Evolutionary conservation across 2,888 invertebrate species (phyloP), one percentile per base, ranked within the genome.

Genomic region (Liodrosophila aerea): DNA sequence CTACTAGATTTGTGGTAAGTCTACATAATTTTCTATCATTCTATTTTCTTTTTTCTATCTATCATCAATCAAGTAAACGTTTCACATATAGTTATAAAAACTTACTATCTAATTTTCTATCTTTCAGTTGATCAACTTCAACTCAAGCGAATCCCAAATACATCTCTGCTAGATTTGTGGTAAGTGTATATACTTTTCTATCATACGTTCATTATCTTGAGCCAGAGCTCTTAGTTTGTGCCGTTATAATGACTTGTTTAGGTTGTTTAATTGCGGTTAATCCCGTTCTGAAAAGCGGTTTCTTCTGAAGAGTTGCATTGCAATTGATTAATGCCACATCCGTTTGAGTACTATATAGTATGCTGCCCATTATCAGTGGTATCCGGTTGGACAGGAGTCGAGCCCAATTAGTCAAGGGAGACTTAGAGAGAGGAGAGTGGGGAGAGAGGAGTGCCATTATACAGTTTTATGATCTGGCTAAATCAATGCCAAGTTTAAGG

Each of bases 401-500:
- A 22, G 22, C 22, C 2, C 22, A 22, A 22, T 22, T 22, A 22
- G 22, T 22, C 22, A 22, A 22, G 22, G 3, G 2, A 22, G 22
- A 22, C 3, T 5, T 22, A 5, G 12, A n/a, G 34, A 30, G 7
- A 7, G 8, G 9, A 11, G 7, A 11, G 34, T 11, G n/a, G 29
- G 11, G 9, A 8, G 18, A 15, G 2, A 12, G 41, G 39, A 7
- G 13, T 13, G 29, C 30, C 9, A n/a, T 15, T 12, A 12, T 12
- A n/a, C n/a, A 8, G 8, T 7, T 13, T n/a, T 16, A 22, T 8
- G 27, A 15, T 36, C 33, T 9, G n/a, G 43, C 45, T 60, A 64
- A 61, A 69, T 69, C 76, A 76, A 76, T 76, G 76, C 63, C 76
- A 84, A 84, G 76, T 76, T 76, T 73, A 76, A 84, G 82, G 81